Base-by-base conservation (phyloP, 2,113 vertebrate genomes). In the Pterophyllum scalare region DNA sequence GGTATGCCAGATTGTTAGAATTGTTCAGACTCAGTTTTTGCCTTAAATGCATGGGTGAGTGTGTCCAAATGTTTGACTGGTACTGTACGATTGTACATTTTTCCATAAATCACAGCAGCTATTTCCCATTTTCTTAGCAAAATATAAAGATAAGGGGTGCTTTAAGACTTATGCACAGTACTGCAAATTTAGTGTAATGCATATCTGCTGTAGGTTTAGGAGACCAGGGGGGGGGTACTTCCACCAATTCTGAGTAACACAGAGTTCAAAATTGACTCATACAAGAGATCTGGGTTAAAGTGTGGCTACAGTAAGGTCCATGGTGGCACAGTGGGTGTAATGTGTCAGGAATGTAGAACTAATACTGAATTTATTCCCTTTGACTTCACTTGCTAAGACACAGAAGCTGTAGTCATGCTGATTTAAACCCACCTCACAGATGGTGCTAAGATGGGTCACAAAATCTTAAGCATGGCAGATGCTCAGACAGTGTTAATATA, bases 361-460 rank as follows among this genome's bases (percentile, higher is more conserved):
- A 28, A 62, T 78, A 11, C 5, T 46, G 15, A 35, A 14, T 28
- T 75, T 38, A 46, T 57, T 3, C 2, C 54, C 13, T 59, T 28
- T 64, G 38, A 43, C 40, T n/a, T 22, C 82, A 62, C 15, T 54
- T 79, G 61, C 40, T 62, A 24, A 38, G 22, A 79, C 57, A 81
- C 26, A 81, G 43, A 79, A 31, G 31, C 52, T 9, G 22, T 6
- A 78, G 75, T 79, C 56, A 13, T 77, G 75, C 86, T 80, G 61
- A 89, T 90, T 89, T 77, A 89, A 88, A 49, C 33, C 52, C 77
- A 62, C 61, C 33, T 81, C 80, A 83, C 90, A 92, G 87, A 93
- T 89, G 89, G 89, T 10, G 15, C 61, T 9, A 8, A 75, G 54
- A 77, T 76, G 70, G 76, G 38, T 85, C 14, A 59, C 33, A 17